These are phyloP conservation scores for Gymnoscopelus braueri DNA, from an alignment of 2,797 vertebrate species.

Conservation along the genomic window DNA sequence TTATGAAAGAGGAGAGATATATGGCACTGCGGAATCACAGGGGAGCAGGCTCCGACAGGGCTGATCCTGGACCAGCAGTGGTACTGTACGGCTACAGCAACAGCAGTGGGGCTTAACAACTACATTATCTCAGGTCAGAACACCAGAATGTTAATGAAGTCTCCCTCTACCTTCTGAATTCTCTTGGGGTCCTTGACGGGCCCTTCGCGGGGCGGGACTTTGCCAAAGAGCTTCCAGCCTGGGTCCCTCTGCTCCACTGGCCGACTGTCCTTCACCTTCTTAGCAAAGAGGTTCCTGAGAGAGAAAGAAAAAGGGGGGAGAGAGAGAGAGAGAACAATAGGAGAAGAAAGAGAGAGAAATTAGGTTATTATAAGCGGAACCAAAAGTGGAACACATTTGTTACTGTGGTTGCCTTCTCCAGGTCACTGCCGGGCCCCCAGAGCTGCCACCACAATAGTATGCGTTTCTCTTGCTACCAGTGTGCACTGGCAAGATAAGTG, in stretches of 20 bases:
- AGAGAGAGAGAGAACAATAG: background rate
- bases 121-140: too few species aligned
- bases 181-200: conserved; percentile 82
- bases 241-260: conserved; percentile 83
- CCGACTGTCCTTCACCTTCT: conserved; percentile 82
- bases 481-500: conserved; percentile 3
- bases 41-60: background rate
- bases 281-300: conserved; percentile 89
- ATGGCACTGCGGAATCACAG: too few species aligned
- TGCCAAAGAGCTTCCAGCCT: conserved; percentile 93
- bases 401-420: background rate
- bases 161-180: conserved; percentile 83
- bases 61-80: background rate
- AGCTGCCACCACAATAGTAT: background rate
- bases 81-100: background rate
- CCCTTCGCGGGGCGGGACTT: conserved; percentile 82
- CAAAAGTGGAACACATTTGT: background rate
- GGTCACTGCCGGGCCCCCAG: background rate
- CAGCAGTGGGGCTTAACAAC: too few species aligned
- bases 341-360: conserved; percentile 1
- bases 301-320: background rate
- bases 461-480: background rate
- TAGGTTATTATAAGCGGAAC: background rate
- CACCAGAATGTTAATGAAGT: too few species aligned
- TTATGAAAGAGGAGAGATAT: too few species aligned